These are phyloP conservation scores for Eristalis intricaria DNA, from an alignment of 2,888 invertebrate genomes.

Conservation along the genomic window DNA sequence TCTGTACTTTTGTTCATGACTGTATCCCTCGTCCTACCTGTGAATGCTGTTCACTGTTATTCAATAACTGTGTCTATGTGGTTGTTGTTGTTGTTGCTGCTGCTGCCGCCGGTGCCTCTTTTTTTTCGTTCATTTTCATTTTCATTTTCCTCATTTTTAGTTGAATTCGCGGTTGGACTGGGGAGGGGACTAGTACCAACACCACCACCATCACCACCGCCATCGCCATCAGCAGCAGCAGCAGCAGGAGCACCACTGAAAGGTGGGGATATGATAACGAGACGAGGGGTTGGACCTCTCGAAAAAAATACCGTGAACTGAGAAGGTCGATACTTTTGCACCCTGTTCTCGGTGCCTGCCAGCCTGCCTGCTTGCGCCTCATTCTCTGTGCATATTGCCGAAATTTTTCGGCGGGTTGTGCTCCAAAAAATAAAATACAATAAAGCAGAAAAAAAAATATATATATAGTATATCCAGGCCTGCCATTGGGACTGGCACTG, in stretches of 20 bases:
- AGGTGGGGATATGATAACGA: slow-evolving; percentile 46
- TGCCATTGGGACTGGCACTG: slow-evolving; percentile 17
- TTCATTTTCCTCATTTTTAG: slow-evolving; percentile 18
- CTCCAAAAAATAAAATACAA: slow-evolving; percentile 26
- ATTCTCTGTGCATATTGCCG: slow-evolving; percentile 20
- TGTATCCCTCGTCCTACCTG: slow-evolving; percentile 52
- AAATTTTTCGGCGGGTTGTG: slow-evolving; percentile 42
- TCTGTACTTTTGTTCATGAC: slow-evolving; percentile 60
- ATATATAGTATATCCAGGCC: slow-evolving; percentile 1
- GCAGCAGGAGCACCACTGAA: neutral
- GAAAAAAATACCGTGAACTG: slow-evolving; percentile 54
- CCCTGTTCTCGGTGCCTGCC: slow-evolving; percentile 7
- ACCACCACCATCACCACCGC: too few relatives aligned
- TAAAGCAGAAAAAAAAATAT: neutral
- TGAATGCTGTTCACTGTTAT: slow-evolving; percentile 52
- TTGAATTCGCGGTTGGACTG: slow-evolving; percentile 38
- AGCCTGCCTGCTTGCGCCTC: neutral
- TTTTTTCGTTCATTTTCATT: neutral
- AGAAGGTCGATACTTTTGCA: slow-evolving; percentile 67
- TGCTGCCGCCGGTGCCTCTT: neutral
- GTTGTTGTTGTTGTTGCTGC: slow-evolving; percentile 26
- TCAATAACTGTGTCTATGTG: slow-evolving; percentile 62
- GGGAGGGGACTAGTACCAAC: neutral
- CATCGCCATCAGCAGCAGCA: too few relatives aligned
- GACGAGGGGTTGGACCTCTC: slow-evolving; percentile 70